Evolutionary conservation across 2,797 vertebrate genomes (phyloP).

Genomic region (Sebastes melanostomus): DNA sequence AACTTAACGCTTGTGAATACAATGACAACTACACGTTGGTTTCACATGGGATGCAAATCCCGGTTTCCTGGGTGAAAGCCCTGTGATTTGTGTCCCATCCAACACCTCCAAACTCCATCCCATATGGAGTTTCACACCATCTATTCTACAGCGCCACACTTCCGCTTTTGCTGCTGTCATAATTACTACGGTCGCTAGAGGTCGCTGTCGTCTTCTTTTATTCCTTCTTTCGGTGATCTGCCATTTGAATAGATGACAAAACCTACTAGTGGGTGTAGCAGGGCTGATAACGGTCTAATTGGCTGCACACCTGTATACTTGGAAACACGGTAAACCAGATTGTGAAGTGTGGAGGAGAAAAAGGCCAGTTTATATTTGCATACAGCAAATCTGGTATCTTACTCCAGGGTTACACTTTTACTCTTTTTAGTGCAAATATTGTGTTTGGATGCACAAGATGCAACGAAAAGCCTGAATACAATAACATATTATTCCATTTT

Average conservation of each 20-base stretch:
- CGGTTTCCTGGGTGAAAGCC: background rate
- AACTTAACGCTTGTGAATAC: background rate
- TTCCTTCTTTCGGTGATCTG: no score
- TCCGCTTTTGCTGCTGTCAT: no score
- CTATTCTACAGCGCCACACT: no score
- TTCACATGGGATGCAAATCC: background rate
- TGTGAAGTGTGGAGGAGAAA: background rate
- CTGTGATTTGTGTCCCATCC: background rate
- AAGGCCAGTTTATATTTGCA: background rate
- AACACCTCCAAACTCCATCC: background rate
- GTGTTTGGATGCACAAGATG: background rate
- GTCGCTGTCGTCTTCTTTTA: no score
- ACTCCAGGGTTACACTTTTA: background rate
- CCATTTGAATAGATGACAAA: background rate
- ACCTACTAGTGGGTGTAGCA: no score
- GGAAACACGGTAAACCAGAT: background rate
- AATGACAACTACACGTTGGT: background rate
- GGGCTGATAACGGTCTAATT: background rate
- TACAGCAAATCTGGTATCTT: background rate
- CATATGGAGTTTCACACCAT: background rate
- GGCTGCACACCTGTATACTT: background rate
- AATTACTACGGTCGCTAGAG: no score
- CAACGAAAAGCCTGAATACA: background rate
- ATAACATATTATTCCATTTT: background rate
- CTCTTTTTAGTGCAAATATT: background rate